Base-by-base conservation (phyloP, 1,140 invertebrate species). In the Chironomus tepperi region DNA sequence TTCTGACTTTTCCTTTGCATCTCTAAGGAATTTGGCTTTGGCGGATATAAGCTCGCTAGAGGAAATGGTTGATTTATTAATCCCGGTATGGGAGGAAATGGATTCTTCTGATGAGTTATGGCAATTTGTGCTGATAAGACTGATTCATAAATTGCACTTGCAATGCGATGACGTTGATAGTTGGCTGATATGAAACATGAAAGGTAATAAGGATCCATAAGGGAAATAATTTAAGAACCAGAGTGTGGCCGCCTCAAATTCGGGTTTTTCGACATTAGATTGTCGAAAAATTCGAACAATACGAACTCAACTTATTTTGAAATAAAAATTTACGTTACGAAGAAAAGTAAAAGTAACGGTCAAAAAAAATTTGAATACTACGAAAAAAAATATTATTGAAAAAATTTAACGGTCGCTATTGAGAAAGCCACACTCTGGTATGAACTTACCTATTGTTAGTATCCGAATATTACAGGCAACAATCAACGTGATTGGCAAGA, bases 71-170 rank as follows among this genome's bases (percentile, higher is more conserved):
- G 65, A 70, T 70, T 70, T 18, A 16, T 18, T 8, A 70, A 70
- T 18, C 19, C 19, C 9, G 65, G 65, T 6, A 83, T 83, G 2
- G 86, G 87, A 64, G 88, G 86, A 75, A 90, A 89, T 15, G 91
- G 91, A 79, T 92, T 92, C 67, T 89, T 83, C 79, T 93, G 91
- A 78, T 93, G 91, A 0, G 91, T 93, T 76, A 93, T 91, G 8
- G 91, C 93, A 57, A 92, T 91, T 83, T 93, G 91, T 2, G 92
- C 91, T 3, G 90, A 92, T 47, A 93, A 80, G 0, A 91, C 93
- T 7, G 93, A 91, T 83, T 93, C 91, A 81, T 92, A 93, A 76
- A 94, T 92, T 7, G 92, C 92, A 34, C 91, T 90, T 16, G 92
- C 91, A 74, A 94, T 94, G 34, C 92, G 86, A 80, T 93, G 91